Evolutionary conservation across 2,113 vertebrate species (phyloP).

Genomic region (Otocyon megalotis): DNA sequence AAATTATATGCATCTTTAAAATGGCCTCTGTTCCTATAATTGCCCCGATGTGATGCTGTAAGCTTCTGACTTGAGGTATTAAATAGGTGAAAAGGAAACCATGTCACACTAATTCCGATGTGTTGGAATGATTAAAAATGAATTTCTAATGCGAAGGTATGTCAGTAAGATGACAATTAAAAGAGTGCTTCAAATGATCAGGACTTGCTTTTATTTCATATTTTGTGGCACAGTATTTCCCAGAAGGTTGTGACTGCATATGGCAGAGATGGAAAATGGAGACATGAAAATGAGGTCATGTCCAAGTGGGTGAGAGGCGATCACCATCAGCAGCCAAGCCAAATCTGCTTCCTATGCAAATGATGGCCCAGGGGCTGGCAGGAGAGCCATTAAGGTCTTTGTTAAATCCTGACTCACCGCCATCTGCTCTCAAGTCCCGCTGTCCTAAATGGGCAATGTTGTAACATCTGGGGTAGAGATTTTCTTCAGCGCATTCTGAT

Average conservation of each 20-base stretch:
- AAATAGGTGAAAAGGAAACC: constrained; percentile 77
- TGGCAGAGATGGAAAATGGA: constrained; percentile 75
- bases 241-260: constrained; percentile 70
- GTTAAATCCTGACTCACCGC: constrained; percentile 83
- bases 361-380: constrained; percentile 79
- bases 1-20: constrained; percentile 71
- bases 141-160: constrained; percentile 71
- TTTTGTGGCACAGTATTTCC: constrained; percentile 68
- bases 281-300: constrained; percentile 79
- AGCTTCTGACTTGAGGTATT: constrained; percentile 77
- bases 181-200: constrained; percentile 65
- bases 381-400: constrained; percentile 79
- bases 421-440: constrained; percentile 81
- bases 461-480: constrained; percentile 80
- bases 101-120: constrained; percentile 69
- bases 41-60: constrained; percentile 60
- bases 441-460: constrained; percentile 76
- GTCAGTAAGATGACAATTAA: constrained; percentile 79
- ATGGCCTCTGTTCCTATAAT: constrained; percentile 56
- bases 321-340: constrained; percentile 67
- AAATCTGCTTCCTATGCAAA: constrained; percentile 79
- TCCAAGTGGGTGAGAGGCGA: constrained; percentile 74
- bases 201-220: constrained; percentile 66
- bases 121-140: constrained; percentile 69
- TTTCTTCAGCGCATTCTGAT: constrained; percentile 77